A percentile compares a stretch with the other conserved stretches of the same genome.
phyloP scores from a whole-genome alignment of 2,888 invertebrate genomes.

The Netelia virgata region DNA sequence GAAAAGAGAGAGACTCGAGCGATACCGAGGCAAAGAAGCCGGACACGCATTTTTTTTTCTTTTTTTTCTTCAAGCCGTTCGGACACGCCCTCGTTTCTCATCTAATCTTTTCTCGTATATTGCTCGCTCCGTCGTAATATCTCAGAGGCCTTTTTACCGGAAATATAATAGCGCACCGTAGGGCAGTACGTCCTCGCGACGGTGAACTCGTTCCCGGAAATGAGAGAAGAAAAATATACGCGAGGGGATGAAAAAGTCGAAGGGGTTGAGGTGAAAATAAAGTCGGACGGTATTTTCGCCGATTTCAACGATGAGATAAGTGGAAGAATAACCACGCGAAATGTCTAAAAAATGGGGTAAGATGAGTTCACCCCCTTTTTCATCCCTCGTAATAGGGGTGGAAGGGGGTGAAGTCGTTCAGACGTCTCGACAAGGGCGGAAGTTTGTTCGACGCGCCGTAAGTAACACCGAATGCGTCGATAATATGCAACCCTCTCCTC shows the following conservation, averaged over 20 bases:
- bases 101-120: conserved; percentile 26
- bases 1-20: conserved; percentile 4
- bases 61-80: conserved; percentile 4
- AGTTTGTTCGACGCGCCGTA: no score
- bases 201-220: not conserved
- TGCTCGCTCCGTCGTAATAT: conserved; percentile 19
- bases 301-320: no score
- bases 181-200: no score
- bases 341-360: no score
- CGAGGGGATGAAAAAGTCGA: not conserved
- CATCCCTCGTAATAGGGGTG: no score
- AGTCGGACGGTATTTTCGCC: no score
- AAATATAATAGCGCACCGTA: not conserved
- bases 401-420: no score
- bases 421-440: no score
- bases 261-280: not conserved
- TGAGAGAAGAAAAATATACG: not conserved
- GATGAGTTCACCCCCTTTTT: no score
- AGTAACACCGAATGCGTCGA: not conserved
- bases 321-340: no score
- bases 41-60: conserved; percentile 44
- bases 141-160: conserved; percentile 25
- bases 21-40: conserved; percentile 10
- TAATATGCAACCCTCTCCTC: conserved; percentile 26
- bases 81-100: conserved; percentile 15